Evolutionary conservation across 1,140 invertebrate genomes (phyloP).

Genomic region (Diprion similis): DNA sequence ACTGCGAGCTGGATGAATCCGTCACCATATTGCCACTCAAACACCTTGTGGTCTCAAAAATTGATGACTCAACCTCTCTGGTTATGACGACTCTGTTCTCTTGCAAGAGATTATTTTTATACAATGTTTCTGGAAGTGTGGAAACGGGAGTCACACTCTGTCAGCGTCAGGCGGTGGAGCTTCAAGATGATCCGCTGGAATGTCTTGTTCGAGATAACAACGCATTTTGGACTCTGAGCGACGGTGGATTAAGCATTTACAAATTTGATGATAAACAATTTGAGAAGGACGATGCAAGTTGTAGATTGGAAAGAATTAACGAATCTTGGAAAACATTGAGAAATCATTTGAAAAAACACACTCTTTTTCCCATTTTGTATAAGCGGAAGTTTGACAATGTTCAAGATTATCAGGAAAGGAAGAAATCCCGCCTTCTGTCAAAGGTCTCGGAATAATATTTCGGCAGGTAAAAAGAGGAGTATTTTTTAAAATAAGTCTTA

Average conservation of each 20-base stretch:
- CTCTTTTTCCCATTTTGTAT: conserved; percentile 68
- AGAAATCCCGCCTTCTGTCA: conserved; percentile 66
- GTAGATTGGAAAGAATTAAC: conserved; percentile 48
- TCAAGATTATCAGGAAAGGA: conserved; percentile 77
- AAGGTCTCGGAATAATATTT: conserved; percentile 25
- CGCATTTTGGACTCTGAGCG: conserved; percentile 54
- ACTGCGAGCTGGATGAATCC: conserved; percentile 65
- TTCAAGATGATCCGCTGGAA: conserved; percentile 57
- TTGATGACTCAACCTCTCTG: conserved; percentile 51
- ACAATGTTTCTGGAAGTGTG: conserved; percentile 43
- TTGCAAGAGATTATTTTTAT: conserved; percentile 60
- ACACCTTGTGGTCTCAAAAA: conserved; percentile 58
- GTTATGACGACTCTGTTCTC: conserved; percentile 59
- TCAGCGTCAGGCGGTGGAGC: conserved; percentile 40
- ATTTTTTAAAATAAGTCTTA: too few relatives aligned
- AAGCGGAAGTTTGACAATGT: conserved; percentile 81
- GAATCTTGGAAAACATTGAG: conserved; percentile 49
- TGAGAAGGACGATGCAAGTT: conserved; percentile 34
- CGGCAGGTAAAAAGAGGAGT: neutral
- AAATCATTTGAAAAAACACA: conserved; percentile 32
- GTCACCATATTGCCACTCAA: conserved; percentile 66
- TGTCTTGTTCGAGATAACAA: conserved; percentile 47
- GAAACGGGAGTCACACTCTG: conserved; percentile 44
- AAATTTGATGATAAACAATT: conserved; percentile 44
- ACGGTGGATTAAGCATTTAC: conserved; percentile 47